Evolutionary conservation across 2,113 vertebrate species (phyloP).

Genomic region (Protobothrops mucrosquamatus): DNA sequence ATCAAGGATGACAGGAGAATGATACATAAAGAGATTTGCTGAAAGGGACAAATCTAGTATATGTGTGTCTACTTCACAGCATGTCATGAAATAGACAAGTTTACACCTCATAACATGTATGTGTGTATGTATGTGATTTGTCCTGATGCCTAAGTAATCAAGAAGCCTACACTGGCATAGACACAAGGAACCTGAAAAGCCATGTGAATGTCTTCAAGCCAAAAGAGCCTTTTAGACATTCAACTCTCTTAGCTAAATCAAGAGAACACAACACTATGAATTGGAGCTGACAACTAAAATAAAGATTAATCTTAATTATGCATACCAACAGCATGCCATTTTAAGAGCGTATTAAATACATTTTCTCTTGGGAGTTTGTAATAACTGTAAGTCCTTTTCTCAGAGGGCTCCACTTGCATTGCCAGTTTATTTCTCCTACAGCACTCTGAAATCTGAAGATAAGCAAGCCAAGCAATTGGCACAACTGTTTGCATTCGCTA

Average conservation of each 20-base stretch:
- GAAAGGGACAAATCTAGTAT: not conserved
- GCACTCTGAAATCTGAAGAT: not conserved
- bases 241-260: conserved; percentile 17
- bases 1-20: not conserved
- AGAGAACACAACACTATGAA: conserved; percentile 12
- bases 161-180: not conserved
- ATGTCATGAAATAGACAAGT: not conserved
- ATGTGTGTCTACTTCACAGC: not conserved
- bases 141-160: not conserved
- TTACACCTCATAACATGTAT: not conserved
- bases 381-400: conserved; percentile 31
- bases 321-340: conserved; percentile 33
- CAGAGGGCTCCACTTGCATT: conserved; percentile 3
- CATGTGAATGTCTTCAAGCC: not conserved
- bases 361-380: conserved; percentile 21
- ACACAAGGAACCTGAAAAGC: not conserved
- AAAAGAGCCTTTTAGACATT: conserved; percentile 20
- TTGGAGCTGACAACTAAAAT: conserved; percentile 37
- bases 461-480: conserved; percentile 3
- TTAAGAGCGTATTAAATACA: conserved; percentile 32
- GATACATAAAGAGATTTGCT: not conserved
- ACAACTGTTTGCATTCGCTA: conserved; percentile 7
- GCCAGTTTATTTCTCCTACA: conserved; percentile 8
- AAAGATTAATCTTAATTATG: conserved; percentile 46
- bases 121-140: rapidly evolving